Percentiles rank a stretch among this genome's conserved stretches.
Conservation (phyloP, 2,888 invertebrate species). For the Dynastes hyllus region DNA sequence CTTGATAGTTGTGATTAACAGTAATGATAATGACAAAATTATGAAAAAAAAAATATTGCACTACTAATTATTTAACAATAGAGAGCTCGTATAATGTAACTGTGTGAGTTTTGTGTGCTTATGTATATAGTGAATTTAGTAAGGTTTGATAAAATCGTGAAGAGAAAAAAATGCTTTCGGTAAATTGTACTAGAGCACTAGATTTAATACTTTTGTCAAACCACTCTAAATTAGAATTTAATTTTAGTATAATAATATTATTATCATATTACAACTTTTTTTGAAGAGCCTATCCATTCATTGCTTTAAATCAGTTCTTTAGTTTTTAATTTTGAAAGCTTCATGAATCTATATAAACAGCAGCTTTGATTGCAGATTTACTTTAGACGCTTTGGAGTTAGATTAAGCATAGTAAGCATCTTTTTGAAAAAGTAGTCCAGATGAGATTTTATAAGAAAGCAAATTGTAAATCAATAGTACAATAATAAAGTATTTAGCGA, state of each 20-base stretch:
- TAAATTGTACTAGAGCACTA: too few species aligned
- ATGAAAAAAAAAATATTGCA: slow-evolving; percentile 24
- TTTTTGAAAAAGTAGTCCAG: too few species aligned
- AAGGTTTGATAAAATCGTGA: slow-evolving; percentile 12
- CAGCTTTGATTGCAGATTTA: too few species aligned
- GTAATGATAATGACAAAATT: slow-evolving; percentile 17
- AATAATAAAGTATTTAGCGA: too few species aligned
- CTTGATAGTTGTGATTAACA: slow-evolving; percentile 37
- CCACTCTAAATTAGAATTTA: too few species aligned
- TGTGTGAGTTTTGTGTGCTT: slow-evolving; percentile 29
- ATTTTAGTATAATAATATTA: too few species aligned
- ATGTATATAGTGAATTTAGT: slow-evolving; percentile 1
- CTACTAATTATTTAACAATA: slow-evolving; percentile 34
- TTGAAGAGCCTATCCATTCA: slow-evolving; percentile 2
- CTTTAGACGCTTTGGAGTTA: too few species aligned
- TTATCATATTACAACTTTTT: neutral
- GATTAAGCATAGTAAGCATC: too few species aligned
- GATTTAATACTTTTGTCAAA: too few species aligned
- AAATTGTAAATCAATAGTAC: too few species aligned
- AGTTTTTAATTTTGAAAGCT: neutral
- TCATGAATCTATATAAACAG: too few species aligned
- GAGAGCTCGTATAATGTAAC: slow-evolving; percentile 6
- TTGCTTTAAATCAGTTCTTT: neutral
- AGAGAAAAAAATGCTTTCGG: neutral
- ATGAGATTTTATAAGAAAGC: too few species aligned